Base-by-base conservation (phyloP, 37 sponge, comb jelly and placozoan species). In the Corticium candelabrum region DNA sequence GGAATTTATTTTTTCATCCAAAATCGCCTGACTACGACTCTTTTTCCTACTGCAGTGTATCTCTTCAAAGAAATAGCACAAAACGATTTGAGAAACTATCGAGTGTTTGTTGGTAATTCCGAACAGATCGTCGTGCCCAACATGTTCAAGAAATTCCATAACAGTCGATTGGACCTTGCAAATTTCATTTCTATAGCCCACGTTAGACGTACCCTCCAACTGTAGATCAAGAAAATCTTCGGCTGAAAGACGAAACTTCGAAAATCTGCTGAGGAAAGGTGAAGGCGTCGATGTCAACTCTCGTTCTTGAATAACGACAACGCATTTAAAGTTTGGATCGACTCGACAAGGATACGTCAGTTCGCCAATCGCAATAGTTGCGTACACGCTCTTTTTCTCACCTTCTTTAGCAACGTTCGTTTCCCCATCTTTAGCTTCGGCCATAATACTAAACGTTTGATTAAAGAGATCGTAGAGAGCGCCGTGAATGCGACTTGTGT, bases 251-350 rank as follows among this genome's bases (percentile, higher is more conserved):
- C 5, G 5, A 70, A 35, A 70, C 36, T 70, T 70, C 29, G 73
- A 70, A 70, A 70, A 70, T 70, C 73, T 7, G 31, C 73, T 70
- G 31, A 70, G 36, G 36, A 70, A 70, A 7, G 73, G 73, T 15
- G 73, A 7, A 5, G 73, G 31, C 33, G 73, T 29, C 29, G 31
- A 4, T 70, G 5, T 32, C 73, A 70, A 29, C 31, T 35, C 35
- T 4, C 31, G 4, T 4, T 70, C 5, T 70, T 70, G 5, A 32
- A 70, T 7, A 29, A 70, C 21, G 73, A 70, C 73, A 4, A 70
- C 35, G 73, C 73, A 70, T 35, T 34, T 7, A 15, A 70, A 70
- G 73, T 34, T 7, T 32, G 73, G 73, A 15, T 70, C 5, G 36
- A 70, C 73, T 29, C 73, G 73, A 15, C 73, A 35, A 4, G 31